Percentiles rank a stretch among this genome's conserved stretches.
These are phyloP conservation scores for Bergia puertoricense DNA, from an alignment of 92 coral and sea anemone genomes.

Conservation along the genomic window DNA sequence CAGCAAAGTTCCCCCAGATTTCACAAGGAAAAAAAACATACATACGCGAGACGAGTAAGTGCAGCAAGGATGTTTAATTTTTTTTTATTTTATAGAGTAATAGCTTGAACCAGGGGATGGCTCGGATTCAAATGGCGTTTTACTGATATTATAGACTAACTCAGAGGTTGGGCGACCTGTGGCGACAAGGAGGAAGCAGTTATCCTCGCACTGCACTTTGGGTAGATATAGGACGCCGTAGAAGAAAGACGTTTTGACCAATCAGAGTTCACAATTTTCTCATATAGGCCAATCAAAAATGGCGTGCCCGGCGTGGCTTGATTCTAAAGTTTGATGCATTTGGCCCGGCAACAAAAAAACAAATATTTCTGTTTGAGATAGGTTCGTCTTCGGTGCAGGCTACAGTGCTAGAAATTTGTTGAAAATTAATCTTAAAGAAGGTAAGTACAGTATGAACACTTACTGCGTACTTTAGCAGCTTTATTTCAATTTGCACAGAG, in stretches of 20 bases:
- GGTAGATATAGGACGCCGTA: constrained; percentile 81
- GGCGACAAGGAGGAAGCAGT: background rate
- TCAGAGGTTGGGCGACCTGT: too few relatives aligned
- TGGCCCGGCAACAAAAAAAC: constrained; percentile 3
- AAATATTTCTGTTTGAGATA: background rate
- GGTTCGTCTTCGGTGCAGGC: constrained; percentile 21
- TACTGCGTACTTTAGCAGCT: background rate
- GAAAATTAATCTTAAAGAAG: constrained; percentile 67
- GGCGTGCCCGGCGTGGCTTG: background rate
- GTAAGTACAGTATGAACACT: constrained; percentile 48
- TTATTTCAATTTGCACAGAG: constrained; percentile 45
- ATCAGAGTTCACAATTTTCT: constrained; percentile 22
- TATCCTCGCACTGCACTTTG: constrained; percentile 50
- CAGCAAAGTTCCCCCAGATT: too few relatives aligned
- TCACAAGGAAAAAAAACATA: too few relatives aligned
- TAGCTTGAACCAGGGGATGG: too few relatives aligned
- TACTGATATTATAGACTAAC: too few relatives aligned
- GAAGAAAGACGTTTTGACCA: constrained; percentile 39
- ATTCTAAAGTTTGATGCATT: background rate
- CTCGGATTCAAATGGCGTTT: too few relatives aligned
- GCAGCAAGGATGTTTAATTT: too few relatives aligned
- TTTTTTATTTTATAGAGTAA: too few relatives aligned
- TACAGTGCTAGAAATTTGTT: constrained; percentile 61
- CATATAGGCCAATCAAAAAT: background rate
- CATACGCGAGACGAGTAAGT: too few relatives aligned